Conservation (phyloP, 1,140 invertebrate genomes). For the Halictus rubicundus region DNA sequence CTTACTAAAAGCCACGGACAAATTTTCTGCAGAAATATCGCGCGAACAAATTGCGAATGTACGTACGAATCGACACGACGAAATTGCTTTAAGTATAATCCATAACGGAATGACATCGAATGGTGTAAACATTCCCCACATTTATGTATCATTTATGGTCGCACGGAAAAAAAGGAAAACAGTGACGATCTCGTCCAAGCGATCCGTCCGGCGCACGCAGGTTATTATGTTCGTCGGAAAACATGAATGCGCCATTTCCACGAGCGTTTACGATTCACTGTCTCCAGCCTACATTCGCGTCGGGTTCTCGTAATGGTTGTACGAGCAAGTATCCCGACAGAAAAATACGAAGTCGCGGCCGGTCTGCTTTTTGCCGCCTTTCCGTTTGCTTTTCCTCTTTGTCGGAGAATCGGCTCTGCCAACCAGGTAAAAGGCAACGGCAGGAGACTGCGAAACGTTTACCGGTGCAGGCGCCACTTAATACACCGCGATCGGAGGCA, state of each 20-base stretch:
- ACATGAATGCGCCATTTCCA: conserved; percentile 21
- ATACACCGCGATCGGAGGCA: neutral
- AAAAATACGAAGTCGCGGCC: conserved; percentile 32
- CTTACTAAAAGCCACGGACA: too few species aligned
- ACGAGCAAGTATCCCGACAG: conserved; percentile 20
- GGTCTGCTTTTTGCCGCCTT: conserved; percentile 34
- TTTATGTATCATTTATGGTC: too few species aligned
- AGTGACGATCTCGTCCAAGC: too few species aligned
- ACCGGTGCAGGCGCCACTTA: neutral
- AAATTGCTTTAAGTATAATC: too few species aligned
- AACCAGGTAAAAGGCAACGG: neutral
- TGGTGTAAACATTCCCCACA: too few species aligned
- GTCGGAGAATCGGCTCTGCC: conserved; percentile 2
- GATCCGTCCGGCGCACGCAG: too few species aligned
- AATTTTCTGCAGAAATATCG: too few species aligned
- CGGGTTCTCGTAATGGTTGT: conserved; percentile 18
- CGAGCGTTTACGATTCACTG: conserved; percentile 13
- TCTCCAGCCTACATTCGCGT: conserved; percentile 30
- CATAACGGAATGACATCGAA: too few species aligned
- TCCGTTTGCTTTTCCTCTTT: conserved; percentile 30
- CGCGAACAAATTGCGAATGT: too few species aligned
- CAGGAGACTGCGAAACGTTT: conserved; percentile 14
- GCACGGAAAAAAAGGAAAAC: too few species aligned
- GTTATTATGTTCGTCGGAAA: neutral
- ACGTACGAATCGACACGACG: too few species aligned